A percentile compares a stretch with the other conserved stretches of the same genome.
These are phyloP conservation scores for Gymnogyps californianus DNA, from an alignment of 2,113 vertebrate genomes.

Conservation along the genomic window DNA sequence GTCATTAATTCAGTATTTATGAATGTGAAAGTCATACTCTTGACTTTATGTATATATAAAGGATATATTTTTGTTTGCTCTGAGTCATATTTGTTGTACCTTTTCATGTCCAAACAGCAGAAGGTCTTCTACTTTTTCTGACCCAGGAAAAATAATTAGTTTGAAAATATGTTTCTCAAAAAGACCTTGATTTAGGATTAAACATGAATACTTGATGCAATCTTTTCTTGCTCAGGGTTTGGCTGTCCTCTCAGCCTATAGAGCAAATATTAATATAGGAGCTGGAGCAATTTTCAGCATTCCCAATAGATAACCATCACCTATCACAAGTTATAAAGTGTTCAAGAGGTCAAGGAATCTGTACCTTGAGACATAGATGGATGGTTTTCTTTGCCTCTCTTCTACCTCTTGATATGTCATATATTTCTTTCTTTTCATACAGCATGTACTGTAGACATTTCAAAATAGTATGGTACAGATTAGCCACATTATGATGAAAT, in stretches of 20 bases:
- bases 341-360: background rate
- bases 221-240: background rate
- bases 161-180: background rate
- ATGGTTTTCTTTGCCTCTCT: background rate
- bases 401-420: background rate
- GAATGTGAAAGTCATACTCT: background rate
- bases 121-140: background rate
- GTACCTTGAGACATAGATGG: background rate
- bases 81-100: background rate
- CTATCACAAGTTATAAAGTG: background rate
- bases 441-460: background rate
- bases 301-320: background rate
- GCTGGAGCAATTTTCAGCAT: background rate
- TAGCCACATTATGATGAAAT: background rate
- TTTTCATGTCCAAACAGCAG: background rate
- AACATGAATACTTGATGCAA: background rate
- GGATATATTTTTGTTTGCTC: background rate
- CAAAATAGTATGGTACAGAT: background rate
- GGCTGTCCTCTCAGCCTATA: background rate
- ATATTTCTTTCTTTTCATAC: background rate
- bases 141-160: background rate
- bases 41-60: background rate
- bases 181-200: background rate
- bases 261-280: background rate
- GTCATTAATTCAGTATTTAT: constrained; percentile 42